These are phyloP conservation scores for Turritopsis rubra DNA, from an alignment of 30 jellyfish, hydroid and myxozoan species.

Conservation along the genomic window DNA sequence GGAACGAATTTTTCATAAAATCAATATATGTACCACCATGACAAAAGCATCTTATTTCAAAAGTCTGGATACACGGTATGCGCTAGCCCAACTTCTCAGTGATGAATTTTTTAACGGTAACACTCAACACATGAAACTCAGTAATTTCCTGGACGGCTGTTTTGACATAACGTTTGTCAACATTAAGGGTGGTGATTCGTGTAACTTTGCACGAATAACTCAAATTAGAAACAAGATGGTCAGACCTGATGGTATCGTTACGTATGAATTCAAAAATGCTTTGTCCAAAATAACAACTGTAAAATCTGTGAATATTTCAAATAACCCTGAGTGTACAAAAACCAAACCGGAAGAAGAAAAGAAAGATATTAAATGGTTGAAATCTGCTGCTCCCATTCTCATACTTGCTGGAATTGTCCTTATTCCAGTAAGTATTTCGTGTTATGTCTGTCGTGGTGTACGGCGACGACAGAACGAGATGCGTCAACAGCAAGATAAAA, in stretches of 20 bases:
- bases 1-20: constrained; percentile 41
- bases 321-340: constrained; percentile 43
- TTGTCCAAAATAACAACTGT: constrained; percentile 37
- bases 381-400: constrained; percentile 73
- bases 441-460: constrained; percentile 75
- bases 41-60: constrained; percentile 43
- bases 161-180: constrained; percentile 43
- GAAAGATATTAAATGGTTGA: constrained; percentile 64
- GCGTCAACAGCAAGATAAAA: constrained; percentile 65
- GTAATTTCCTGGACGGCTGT: constrained; percentile 48
- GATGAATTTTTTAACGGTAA: constrained; percentile 35
- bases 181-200: constrained; percentile 44
- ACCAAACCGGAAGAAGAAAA: constrained; percentile 13
- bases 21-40: constrained; percentile 57
- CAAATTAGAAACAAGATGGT: constrained; percentile 34
- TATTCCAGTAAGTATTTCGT: constrained; percentile 74
- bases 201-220: constrained; percentile 48
- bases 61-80: constrained; percentile 52
- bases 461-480: constrained; percentile 63
- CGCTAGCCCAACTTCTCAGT: constrained; percentile 46
- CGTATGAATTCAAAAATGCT: constrained; percentile 40
- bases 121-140: constrained; percentile 43
- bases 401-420: constrained; percentile 59
- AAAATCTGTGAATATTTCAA: constrained; percentile 36
- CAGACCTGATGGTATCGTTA: constrained; percentile 12